Conservation (phyloP, 2,888 invertebrate species). For the Habroteleia sp. region DNA sequence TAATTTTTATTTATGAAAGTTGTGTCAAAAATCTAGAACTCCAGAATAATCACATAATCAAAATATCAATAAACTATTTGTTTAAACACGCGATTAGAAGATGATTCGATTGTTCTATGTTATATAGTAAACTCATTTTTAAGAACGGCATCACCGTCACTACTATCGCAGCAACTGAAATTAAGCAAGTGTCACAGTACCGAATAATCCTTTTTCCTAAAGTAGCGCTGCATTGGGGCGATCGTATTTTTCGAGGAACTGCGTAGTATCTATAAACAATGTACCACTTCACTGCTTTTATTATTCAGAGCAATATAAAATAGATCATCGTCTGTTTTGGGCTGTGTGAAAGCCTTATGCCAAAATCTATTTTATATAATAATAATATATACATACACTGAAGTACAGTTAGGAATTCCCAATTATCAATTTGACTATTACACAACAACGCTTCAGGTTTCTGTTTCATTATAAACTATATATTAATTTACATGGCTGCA, state of each 20-base stretch:
- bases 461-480: conserved; percentile 27
- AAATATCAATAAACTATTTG: too few species aligned
- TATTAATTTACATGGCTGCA: conserved; percentile 32
- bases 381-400: conserved; percentile 31
- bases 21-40: too few species aligned
- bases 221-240: conserved; percentile 18
- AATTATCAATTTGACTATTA: conserved; percentile 31
- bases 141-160: not conserved
- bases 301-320: conserved; percentile 32
- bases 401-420: conserved; percentile 45
- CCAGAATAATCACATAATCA: too few species aligned
- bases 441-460: conserved; percentile 17
- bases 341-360: conserved; percentile 23
- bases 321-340: conserved; percentile 11
- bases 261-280: conserved; percentile 14
- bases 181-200: conserved; percentile 24
- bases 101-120: too few species aligned
- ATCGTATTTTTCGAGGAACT: conserved; percentile 20
- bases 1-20: too few species aligned
- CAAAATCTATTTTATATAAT: conserved; percentile 32
- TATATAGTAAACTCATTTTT: not conserved
- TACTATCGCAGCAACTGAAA: too few species aligned
- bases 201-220: conserved; percentile 12
- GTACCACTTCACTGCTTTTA: conserved; percentile 12
- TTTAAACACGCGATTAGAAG: too few species aligned